phyloP scores from a whole-genome alignment of 2,888 invertebrate species.

The Acanthosepion lycidas region DNA sequence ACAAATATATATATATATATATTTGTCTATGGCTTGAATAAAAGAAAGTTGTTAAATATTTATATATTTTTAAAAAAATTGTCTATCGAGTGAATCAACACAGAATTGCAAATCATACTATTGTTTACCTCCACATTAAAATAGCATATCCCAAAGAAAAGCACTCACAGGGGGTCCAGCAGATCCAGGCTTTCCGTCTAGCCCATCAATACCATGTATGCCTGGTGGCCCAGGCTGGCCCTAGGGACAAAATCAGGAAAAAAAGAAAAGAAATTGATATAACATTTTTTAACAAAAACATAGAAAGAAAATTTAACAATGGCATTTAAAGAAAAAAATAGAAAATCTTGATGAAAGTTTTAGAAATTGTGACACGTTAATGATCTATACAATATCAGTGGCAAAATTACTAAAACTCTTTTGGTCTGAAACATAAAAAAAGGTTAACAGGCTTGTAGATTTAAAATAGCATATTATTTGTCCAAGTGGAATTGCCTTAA shows the following conservation, averaged over 20 bases:
- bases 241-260: conserved; percentile 11
- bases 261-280: neutral
- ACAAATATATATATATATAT: no score
- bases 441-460: no score
- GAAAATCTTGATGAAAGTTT: no score
- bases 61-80: neutral
- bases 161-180: conserved; percentile 49
- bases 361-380: no score
- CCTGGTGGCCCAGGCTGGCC: conserved; percentile 46
- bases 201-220: conserved; percentile 42
- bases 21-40: neutral
- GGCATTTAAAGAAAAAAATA: no score
- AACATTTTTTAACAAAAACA: neutral
- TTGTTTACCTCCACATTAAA: conserved; percentile 48
- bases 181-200: conserved; percentile 46
- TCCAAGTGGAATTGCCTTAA: no score
- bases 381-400: no score
- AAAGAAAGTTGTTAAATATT: neutral
- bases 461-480: no score
- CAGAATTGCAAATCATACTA: conserved; percentile 48
- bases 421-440: no score
- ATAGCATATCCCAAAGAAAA: conserved; percentile 49
- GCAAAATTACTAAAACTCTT: no score
- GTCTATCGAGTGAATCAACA: conserved; percentile 24
- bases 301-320: no score